These are phyloP conservation scores for Montipora foliosa DNA, from an alignment of 64 coral and sea anemone genomes.

Conservation along the genomic window DNA sequence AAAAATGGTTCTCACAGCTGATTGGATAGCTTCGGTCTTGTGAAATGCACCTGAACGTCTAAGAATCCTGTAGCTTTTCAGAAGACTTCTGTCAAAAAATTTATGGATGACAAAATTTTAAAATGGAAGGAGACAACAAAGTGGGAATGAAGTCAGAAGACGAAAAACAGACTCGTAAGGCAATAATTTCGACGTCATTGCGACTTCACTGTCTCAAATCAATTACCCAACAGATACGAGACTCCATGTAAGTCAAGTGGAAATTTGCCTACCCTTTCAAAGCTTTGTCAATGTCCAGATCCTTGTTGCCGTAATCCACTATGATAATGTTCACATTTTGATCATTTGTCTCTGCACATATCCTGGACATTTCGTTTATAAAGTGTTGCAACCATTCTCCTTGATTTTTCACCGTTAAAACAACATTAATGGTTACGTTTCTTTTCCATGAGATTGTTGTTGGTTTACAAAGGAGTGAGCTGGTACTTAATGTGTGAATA, in stretches of 20 bases:
- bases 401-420: slow-evolving; percentile 78
- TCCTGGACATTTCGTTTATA: slow-evolving; percentile 63
- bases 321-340: slow-evolving; percentile 68
- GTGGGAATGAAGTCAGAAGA: background rate
- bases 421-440: slow-evolving; percentile 48
- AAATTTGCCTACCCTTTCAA: slow-evolving; percentile 41
- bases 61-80: slow-evolving; percentile 39
- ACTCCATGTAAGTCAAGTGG: too few relatives aligned
- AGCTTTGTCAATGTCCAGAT: slow-evolving; percentile 69
- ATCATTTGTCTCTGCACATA: slow-evolving; percentile 69
- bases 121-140: too few relatives aligned
- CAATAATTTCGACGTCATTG: background rate
- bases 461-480: slow-evolving; percentile 21
- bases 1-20: slow-evolving; percentile 55
- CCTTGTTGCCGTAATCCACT: slow-evolving; percentile 65
- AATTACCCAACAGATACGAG: too few relatives aligned
- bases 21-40: slow-evolving; percentile 80
- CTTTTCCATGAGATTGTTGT: slow-evolving; percentile 34
- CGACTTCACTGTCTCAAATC: too few relatives aligned
- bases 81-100: slow-evolving; percentile 49
- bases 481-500: slow-evolving; percentile 14
- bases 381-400: slow-evolving; percentile 76
- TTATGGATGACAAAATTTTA: background rate
- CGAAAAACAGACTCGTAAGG: background rate
- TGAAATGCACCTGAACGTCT: slow-evolving; percentile 68